Evolutionary conservation across 1,140 invertebrate species (phyloP).

Genomic region (Leptestheria dahalacensis): DNA sequence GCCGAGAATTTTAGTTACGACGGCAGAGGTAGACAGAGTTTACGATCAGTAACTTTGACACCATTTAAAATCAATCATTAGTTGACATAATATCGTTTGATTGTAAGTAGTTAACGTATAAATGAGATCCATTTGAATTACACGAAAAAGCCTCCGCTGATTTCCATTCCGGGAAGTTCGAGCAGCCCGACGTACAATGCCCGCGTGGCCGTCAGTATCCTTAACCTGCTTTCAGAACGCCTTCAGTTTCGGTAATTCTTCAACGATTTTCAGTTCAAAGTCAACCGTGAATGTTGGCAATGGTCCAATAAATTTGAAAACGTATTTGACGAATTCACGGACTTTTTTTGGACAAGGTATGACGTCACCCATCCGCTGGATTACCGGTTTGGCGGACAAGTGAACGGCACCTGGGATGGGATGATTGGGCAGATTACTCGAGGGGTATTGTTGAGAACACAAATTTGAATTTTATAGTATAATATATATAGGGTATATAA

Average conservation of each 20-base stretch:
- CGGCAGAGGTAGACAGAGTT: too few relatives aligned
- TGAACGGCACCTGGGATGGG: neutral
- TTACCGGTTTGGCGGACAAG: neutral
- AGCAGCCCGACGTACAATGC: slow-evolving; percentile 2
- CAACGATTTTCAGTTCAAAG: neutral
- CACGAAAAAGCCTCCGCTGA: neutral
- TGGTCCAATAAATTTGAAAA: too few relatives aligned
- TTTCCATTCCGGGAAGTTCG: neutral
- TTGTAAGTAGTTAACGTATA: too few relatives aligned
- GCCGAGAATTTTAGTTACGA: too few relatives aligned
- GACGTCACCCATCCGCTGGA: neutral
- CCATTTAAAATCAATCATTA: too few relatives aligned
- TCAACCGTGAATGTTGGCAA: too few relatives aligned
- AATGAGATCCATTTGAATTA: too few relatives aligned
- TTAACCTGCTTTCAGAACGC: neutral
- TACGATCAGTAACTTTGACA: too few relatives aligned
- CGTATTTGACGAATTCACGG: too few relatives aligned
- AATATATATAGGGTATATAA: neutral
- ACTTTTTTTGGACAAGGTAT: neutral
- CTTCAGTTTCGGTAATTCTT: slow-evolving; percentile 1
- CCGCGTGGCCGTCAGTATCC: neutral
- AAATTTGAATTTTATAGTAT: neutral
- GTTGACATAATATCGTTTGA: too few relatives aligned
- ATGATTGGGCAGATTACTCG: neutral
- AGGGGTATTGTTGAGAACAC: too few relatives aligned